Percentiles rank a stretch among this genome's conserved stretches.
Evolutionary conservation across 2,113 vertebrate species (phyloP).

Genomic region (Sorex araneus): DNA sequence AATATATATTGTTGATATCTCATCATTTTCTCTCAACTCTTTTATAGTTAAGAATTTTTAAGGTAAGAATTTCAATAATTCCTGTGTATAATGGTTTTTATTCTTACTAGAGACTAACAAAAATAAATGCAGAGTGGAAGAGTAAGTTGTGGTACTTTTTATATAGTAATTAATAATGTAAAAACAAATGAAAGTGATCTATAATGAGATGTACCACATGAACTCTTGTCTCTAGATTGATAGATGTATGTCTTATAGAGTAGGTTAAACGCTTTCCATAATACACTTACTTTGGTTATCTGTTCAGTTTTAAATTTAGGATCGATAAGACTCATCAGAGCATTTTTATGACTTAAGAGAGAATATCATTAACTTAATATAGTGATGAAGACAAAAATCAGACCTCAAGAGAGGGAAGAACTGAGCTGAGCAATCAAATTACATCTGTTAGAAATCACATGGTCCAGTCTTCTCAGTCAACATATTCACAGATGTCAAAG

Average conservation of each 20-base stretch:
- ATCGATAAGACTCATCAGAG: constrained; percentile 79
- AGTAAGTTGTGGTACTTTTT: constrained; percentile 54
- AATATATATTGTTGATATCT: constrained; percentile 29
- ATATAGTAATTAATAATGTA: constrained; percentile 55
- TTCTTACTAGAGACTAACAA: constrained; percentile 51
- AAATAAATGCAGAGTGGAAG: constrained; percentile 52
- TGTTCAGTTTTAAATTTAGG: constrained; percentile 76
- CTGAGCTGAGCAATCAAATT: constrained; percentile 73
- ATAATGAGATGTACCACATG: constrained; percentile 34
- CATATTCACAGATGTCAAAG: constrained; percentile 64
- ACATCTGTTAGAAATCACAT: constrained; percentile 75
- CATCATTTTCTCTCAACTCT: constrained; percentile 45
- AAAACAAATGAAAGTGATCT: constrained; percentile 42
- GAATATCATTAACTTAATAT: constrained; percentile 78
- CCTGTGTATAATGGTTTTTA: constrained; percentile 36
- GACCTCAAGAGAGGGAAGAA: constrained; percentile 76
- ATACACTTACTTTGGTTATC: constrained; percentile 75
- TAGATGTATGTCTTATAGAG: constrained; percentile 52
- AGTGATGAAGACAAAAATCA: constrained; percentile 80
- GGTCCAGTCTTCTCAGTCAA: constrained; percentile 67
- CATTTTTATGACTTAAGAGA: constrained; percentile 73
- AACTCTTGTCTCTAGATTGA: constrained; percentile 59
- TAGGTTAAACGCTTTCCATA: constrained; percentile 85
- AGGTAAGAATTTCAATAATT: constrained; percentile 52
- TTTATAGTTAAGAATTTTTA: constrained; percentile 36